These are phyloP conservation scores for Masticophis lateralis DNA, from an alignment of 2,797 vertebrate species.

Conservation along the genomic window DNA sequence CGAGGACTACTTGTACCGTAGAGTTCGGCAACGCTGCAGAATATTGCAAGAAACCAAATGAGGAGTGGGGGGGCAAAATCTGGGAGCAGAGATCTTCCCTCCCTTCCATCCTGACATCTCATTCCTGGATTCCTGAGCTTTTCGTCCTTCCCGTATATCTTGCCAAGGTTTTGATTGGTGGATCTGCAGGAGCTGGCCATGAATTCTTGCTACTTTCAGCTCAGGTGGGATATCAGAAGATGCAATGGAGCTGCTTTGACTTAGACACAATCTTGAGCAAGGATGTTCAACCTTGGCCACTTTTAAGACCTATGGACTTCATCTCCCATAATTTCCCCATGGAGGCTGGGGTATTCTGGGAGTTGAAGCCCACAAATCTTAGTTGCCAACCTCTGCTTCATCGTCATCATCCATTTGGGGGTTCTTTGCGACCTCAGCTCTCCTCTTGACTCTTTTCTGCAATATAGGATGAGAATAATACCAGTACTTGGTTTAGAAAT, in stretches of 20 bases:
- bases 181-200: neutral
- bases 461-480: neutral
- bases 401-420: neutral
- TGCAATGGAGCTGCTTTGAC: neutral
- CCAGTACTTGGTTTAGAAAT: neutral
- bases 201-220: neutral
- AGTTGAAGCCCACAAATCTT: neutral
- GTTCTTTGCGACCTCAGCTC: neutral
- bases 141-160: neutral
- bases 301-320: neutral
- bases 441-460: neutral
- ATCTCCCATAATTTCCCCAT: neutral
- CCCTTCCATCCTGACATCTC: neutral
- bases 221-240: neutral
- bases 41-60: neutral
- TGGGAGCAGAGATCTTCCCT: neutral
- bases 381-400: neutral
- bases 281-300: neutral
- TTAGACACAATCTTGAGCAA: neutral
- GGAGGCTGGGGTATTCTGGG: neutral
- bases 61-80: rapidly evolving
- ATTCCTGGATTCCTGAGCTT: neutral
- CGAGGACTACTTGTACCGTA: neutral
- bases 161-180: neutral
- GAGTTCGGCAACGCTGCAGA: neutral